Evolutionary conservation across 2,888 invertebrate genomes (phyloP).

Genomic region (Apodemia duryi): DNA sequence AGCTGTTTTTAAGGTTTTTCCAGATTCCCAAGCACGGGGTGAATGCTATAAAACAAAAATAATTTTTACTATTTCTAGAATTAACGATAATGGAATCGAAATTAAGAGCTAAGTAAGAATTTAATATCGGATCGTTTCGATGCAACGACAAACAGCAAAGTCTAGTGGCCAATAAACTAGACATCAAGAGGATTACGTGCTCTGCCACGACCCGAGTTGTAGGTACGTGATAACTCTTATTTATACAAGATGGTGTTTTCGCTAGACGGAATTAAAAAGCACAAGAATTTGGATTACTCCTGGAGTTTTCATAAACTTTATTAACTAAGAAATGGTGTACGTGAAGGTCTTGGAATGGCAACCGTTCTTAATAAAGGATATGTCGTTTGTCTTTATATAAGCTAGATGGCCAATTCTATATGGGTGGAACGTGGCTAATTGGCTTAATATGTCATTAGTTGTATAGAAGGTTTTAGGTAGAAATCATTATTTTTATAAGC

Average conservation of each 20-base stretch:
- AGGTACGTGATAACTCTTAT: slow-evolving; percentile 35
- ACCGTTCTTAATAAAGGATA: slow-evolving; percentile 1
- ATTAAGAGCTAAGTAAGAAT: slow-evolving; percentile 4
- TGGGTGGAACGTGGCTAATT: background rate
- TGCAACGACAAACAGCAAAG: slow-evolving; percentile 34
- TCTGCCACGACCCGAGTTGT: slow-evolving; percentile 44
- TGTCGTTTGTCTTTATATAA: slow-evolving; percentile 7
- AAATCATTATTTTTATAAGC: no score
- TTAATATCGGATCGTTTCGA: slow-evolving; percentile 30
- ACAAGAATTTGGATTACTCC: slow-evolving; percentile 19
- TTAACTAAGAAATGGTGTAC: slow-evolving; percentile 18
- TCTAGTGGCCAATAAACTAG: slow-evolving; percentile 59
- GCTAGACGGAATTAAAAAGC: slow-evolving; percentile 11
- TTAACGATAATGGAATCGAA: background rate
- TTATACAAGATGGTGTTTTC: slow-evolving; percentile 18
- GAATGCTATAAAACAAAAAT: no score
- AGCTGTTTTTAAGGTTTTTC: no score
- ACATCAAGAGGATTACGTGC: slow-evolving; percentile 62
- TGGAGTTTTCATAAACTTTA: slow-evolving; percentile 18
- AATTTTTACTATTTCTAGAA: background rate
- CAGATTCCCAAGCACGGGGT: no score
- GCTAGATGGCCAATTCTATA: background rate
- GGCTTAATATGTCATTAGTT: no score
- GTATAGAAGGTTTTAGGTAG: no score
- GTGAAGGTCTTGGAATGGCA: slow-evolving; percentile 14